Evolutionary conservation across 2,113 vertebrate species (phyloP).

Genomic region (Cranoglanis bouderius): DNA sequence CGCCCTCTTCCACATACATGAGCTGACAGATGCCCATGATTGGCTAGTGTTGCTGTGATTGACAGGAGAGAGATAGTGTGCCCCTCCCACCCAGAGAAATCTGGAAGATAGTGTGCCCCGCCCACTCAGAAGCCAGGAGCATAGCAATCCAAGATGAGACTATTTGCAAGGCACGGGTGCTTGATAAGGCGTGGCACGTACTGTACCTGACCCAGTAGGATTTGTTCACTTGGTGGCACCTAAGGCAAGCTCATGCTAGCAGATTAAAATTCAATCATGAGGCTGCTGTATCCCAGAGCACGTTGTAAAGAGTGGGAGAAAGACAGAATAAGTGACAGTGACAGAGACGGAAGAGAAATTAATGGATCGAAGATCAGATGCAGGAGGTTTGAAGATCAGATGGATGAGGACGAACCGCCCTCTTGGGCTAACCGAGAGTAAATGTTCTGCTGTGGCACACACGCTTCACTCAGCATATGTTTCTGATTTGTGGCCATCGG

Average conservation of each 20-base stretch:
- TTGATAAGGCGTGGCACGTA: not conserved
- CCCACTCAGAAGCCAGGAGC: not conserved
- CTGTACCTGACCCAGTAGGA: not conserved
- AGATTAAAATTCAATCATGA: not conserved
- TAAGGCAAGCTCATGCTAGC: not conserved
- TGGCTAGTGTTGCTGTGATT: not conserved
- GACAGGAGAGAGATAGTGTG: not conserved
- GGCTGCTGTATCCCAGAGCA: not conserved
- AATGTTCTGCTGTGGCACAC: slow-evolving; percentile 49
- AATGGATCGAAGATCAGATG: slow-evolving; percentile 28
- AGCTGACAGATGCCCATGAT: not conserved
- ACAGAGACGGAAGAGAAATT: slow-evolving; percentile 11
- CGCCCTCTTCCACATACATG: not conserved
- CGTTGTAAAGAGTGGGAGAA: not conserved
- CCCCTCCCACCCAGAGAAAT: not conserved
- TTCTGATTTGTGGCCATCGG: slow-evolving; percentile 43
- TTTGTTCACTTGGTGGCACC: not conserved
- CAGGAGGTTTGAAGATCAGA: slow-evolving; percentile 31
- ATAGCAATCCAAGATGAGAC: not conserved
- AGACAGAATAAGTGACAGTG: not conserved
- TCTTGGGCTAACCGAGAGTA: slow-evolving; percentile 52
- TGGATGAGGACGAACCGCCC: slow-evolving; percentile 8
- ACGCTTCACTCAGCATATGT: slow-evolving; percentile 46
- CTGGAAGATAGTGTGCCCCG: not conserved
- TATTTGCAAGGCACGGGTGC: not conserved